These are phyloP conservation scores for Pelecanoides urinatrix DNA, from an alignment of 2,113 vertebrate species.

Conservation along the genomic window DNA sequence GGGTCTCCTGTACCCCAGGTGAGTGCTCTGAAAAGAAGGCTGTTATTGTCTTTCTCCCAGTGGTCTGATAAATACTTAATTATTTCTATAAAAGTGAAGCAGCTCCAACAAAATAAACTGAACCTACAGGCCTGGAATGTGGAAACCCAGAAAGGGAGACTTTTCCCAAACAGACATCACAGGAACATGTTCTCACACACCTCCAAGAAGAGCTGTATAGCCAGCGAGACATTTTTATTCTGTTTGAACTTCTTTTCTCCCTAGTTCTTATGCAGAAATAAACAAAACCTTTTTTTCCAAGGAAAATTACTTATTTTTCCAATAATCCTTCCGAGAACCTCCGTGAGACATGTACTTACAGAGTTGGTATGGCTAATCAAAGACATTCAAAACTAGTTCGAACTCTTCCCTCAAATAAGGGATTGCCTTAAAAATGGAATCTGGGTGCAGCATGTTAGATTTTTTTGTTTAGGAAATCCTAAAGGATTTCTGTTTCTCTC, in stretches of 20 bases:
- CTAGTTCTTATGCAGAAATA: not conserved
- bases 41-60: not conserved
- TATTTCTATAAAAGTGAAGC: not conserved
- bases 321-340: not conserved
- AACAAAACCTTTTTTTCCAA: not conserved
- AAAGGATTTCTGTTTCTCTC: not conserved
- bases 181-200: not conserved
- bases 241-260: not conserved
- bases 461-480: not conserved
- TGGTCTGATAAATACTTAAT: not conserved
- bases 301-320: not conserved
- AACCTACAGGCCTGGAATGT: not conserved
- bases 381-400: not conserved
- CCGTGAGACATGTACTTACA: not conserved
- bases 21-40: not conserved
- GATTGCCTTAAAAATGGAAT: not conserved
- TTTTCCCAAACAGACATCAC: not conserved
- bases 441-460: not conserved
- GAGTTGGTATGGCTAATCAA: not conserved
- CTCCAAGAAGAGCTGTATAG: not conserved
- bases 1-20: not conserved
- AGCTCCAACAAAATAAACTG: not conserved
- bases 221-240: not conserved
- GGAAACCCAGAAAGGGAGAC: not conserved
- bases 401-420: not conserved